phyloP scores from a whole-genome alignment of 2,888 invertebrate species.

The Sinopyrophorus schimmeli region DNA sequence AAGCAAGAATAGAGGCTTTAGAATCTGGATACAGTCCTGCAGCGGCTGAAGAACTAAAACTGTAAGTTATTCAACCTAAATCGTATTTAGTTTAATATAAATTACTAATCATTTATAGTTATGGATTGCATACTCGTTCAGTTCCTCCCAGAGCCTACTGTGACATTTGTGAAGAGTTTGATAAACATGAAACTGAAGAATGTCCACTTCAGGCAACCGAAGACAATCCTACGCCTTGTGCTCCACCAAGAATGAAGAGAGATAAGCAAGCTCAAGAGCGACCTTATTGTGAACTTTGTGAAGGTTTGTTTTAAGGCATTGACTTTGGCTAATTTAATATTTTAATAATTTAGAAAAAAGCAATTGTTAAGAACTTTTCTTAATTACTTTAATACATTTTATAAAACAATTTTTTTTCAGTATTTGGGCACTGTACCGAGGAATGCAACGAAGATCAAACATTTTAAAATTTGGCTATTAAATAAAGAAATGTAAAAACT shows the following conservation, averaged over 20 bases:
- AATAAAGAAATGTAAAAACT: constrained; percentile 21
- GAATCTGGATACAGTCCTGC: constrained; percentile 64
- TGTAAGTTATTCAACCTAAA: constrained; percentile 53
- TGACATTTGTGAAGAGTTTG: constrained; percentile 97
- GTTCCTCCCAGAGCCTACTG: constrained; percentile 86
- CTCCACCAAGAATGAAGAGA: constrained; percentile 45
- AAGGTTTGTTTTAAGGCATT: constrained; percentile 59
- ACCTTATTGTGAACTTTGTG: constrained; percentile 92
- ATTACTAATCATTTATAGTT: constrained; percentile 32
- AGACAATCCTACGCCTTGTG: constrained; percentile 51
- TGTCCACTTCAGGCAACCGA: constrained; percentile 83
- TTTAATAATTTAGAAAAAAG: neutral
- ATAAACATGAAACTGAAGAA: constrained; percentile 96
- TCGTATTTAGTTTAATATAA: neutral
- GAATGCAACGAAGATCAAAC: constrained; percentile 87
- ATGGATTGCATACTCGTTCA: constrained; percentile 43
- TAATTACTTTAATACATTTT: neutral
- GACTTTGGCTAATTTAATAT: neutral
- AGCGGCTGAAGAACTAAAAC: constrained; percentile 51
- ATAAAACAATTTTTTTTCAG: constrained; percentile 58
- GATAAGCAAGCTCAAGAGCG: constrained; percentile 60
- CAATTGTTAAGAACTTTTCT: neutral
- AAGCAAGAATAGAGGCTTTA: constrained; percentile 76
- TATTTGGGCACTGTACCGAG: constrained; percentile 85
- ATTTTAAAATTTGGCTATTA: constrained; percentile 59